A percentile compares a stretch with the other conserved stretches of the same genome.
Conservation (phyloP, 2,113 vertebrate species). For the Leptosomus discolor region DNA sequence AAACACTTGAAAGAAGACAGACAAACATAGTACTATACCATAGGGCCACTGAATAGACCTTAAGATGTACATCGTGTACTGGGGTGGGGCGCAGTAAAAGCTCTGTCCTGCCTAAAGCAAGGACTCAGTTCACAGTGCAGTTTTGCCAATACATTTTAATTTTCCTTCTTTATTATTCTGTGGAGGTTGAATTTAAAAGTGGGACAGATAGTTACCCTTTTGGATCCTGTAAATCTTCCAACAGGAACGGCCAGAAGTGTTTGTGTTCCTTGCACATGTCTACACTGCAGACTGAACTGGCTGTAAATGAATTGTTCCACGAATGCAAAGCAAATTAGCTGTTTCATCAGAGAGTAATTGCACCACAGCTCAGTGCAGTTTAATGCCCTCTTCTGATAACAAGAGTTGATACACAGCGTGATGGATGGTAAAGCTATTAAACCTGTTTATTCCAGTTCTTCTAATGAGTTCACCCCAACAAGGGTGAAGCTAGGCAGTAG, state of each 20-base stretch:
- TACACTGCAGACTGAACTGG: neutral
- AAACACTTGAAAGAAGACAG: neutral
- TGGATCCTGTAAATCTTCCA: neutral
- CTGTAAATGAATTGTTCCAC: conserved; percentile 4
- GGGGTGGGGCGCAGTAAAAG: neutral
- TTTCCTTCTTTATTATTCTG: neutral
- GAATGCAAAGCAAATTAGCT: conserved; percentile 10
- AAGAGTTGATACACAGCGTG: neutral
- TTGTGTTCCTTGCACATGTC: neutral
- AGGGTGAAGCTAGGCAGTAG: neutral
- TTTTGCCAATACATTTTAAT: neutral
- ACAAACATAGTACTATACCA: neutral
- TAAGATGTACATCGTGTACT: neutral
- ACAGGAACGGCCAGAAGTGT: neutral
- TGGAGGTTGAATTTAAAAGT: neutral
- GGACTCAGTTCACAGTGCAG: neutral
- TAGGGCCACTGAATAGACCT: neutral
- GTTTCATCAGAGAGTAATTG: conserved; percentile 28
- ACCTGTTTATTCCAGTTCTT: neutral
- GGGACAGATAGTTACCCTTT: neutral
- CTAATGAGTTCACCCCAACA: neutral
- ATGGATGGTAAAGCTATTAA: neutral
- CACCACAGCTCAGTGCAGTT: neutral
- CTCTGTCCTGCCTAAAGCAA: neutral
- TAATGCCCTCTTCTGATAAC: neutral